Base-by-base conservation (phyloP, 1,140 invertebrate species). In the Drosophila willistoni region DNA sequence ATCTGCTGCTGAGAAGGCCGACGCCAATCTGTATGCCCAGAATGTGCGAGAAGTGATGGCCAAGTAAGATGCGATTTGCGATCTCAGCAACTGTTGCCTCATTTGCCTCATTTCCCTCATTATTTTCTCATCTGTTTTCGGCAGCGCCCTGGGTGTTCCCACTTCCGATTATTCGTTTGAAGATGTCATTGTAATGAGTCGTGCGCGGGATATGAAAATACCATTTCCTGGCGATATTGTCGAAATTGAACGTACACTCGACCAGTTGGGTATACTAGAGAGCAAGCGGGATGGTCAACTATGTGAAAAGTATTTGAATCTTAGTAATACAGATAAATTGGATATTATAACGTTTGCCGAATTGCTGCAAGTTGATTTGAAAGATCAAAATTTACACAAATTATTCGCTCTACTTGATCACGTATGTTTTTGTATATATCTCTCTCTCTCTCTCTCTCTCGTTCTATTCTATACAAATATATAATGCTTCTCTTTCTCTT, bases 11-110 rank as follows among this genome's bases (percentile, higher is more conserved):
- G 98, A 99, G 92, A 96, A 96, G 90, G 93, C 94, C 68, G 95
- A 99, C 93, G 96, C 97, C 0, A 97, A 97, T 91, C 93, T 99
- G 12, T 99, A 96, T 93, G 98, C 98, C 2, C 94, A 95, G 71
- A 99, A 99, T 93, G 98, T 99, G 14, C 93, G 97, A 71, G 94
- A 95, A 78, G 94, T 97, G 56, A 99, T 99, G 97, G 97, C 98
- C 34, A 95, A 96, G 98, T 98, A 94, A 94, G 95, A 94, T 19
- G 10, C 6, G 12, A 7, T 13, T 39, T 7, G 9, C 17, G 33
- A 19, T 29, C n/a, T 36, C 12, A 13, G 10, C 10, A 56, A 36
- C 39, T 51, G 19, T 41, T 10, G 22, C n/a, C 17, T 47, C 2
- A 39, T 13, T 13, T n/a, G n/a, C n/a, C n/a, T n/a, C n/a, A n/a